These are phyloP conservation scores for Anadara kagoshimensis DNA, from an alignment of 1,140 invertebrate genomes.

Conservation along the genomic window DNA sequence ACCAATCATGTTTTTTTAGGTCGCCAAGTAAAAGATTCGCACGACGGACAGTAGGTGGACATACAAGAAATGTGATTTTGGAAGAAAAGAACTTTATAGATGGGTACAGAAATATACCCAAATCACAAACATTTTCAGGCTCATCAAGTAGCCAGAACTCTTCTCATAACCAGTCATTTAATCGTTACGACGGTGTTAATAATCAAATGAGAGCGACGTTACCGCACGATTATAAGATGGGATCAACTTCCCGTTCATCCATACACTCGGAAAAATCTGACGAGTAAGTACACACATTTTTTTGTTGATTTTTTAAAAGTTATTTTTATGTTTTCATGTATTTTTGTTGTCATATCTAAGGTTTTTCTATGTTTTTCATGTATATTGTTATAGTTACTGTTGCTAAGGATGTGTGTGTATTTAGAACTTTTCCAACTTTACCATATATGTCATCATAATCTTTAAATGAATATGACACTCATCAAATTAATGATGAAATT, in stretches of 20 bases:
- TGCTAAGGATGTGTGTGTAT: too few species aligned
- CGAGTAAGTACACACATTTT: slow-evolving; percentile 59
- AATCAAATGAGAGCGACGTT: slow-evolving; percentile 64
- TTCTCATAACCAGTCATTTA: slow-evolving; percentile 48
- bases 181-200: slow-evolving; percentile 57
- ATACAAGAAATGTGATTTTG: slow-evolving; percentile 68
- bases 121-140: slow-evolving; percentile 67
- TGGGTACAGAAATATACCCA: slow-evolving; percentile 65
- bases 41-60: slow-evolving; percentile 75
- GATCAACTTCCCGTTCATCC: slow-evolving; percentile 44
- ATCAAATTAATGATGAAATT: too few species aligned
- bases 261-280: slow-evolving; percentile 64
- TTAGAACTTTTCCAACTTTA: too few species aligned
- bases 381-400: too few species aligned
- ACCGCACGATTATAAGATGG: slow-evolving; percentile 66
- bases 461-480: too few species aligned
- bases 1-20: slow-evolving; percentile 68
- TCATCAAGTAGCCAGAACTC: slow-evolving; percentile 33
- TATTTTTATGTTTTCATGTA: not conserved
- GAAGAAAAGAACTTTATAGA: slow-evolving; percentile 76
- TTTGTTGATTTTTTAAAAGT: not conserved
- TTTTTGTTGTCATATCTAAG: not conserved
- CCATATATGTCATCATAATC: too few species aligned
- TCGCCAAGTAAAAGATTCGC: slow-evolving; percentile 80
- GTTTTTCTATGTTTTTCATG: too few species aligned